These are phyloP conservation scores for Calyptomena viridis DNA, from an alignment of 2,113 vertebrate species.

Conservation along the genomic window DNA sequence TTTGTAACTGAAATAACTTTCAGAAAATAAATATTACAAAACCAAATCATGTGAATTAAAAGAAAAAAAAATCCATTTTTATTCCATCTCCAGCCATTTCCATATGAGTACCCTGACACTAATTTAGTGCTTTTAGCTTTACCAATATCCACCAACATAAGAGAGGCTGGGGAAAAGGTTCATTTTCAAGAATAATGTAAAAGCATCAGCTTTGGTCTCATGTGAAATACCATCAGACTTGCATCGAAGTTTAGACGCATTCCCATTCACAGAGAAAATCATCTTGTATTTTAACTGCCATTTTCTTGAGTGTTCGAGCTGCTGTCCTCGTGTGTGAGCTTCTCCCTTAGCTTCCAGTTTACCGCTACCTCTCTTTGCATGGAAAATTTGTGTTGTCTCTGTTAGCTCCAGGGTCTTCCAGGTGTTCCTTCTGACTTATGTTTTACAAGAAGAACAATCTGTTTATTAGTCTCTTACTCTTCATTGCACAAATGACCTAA, in stretches of 20 bases:
- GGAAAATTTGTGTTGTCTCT: neutral
- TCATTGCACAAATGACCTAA: neutral
- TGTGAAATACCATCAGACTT: neutral
- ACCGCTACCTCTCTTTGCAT: neutral
- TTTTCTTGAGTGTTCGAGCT: neutral
- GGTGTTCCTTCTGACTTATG: neutral
- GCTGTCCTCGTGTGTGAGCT: neutral
- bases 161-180: neutral
- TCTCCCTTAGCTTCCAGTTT: neutral
- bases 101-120: neutral
- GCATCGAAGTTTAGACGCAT: neutral
- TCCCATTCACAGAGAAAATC: neutral
- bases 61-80: neutral
- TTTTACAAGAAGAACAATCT: neutral
- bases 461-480: neutral
- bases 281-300: neutral
- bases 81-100: neutral
- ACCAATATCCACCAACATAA: neutral
- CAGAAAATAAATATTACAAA: neutral
- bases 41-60: neutral
- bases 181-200: neutral
- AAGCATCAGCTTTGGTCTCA: neutral
- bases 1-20: neutral
- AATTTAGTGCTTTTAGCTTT: neutral
- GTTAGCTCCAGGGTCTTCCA: neutral